Evolutionary conservation across 2,113 vertebrate genomes (phyloP).

Genomic region (Petaurus breviceps): DNA sequence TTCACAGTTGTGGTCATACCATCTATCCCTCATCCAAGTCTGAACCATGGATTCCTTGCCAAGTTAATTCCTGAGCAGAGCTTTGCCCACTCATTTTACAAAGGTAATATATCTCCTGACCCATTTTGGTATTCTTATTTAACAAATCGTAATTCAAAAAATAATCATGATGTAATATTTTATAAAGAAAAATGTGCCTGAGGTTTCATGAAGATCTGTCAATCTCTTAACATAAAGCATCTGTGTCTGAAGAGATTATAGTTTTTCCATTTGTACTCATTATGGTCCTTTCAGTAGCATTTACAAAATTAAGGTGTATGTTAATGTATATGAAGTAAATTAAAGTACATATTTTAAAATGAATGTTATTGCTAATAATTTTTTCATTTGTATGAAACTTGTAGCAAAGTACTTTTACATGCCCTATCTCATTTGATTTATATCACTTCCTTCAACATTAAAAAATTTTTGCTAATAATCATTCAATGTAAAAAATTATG

Average conservation of each 20-base stretch:
- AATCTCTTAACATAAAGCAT: slow-evolving; percentile 43
- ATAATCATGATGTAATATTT: slow-evolving; percentile 74
- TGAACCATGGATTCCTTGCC: slow-evolving; percentile 90
- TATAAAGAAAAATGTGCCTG: slow-evolving; percentile 76
- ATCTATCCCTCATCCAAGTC: slow-evolving; percentile 89
- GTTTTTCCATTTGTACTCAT: slow-evolving; percentile 59
- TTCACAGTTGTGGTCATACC: slow-evolving; percentile 90
- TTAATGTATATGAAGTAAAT: background rate
- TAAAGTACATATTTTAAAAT: background rate
- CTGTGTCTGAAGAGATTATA: slow-evolving; percentile 59
- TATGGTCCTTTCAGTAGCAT: slow-evolving; percentile 48
- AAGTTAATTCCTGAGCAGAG: slow-evolving; percentile 90
- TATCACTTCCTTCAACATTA: background rate
- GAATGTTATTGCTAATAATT: background rate
- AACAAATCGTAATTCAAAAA: slow-evolving; percentile 76
- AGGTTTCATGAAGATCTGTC: slow-evolving; percentile 78
- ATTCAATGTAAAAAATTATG: background rate
- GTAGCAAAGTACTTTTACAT: background rate
- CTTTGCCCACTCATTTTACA: slow-evolving; percentile 89
- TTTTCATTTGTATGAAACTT: background rate
- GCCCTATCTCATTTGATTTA: background rate
- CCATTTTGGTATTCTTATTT: slow-evolving; percentile 81
- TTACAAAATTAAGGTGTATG: slow-evolving; percentile 41
- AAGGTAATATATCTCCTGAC: slow-evolving; percentile 86
- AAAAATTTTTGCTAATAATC: background rate